A percentile compares a stretch with the other conserved stretches of the same genome.
Conservation (phyloP, 2,888 invertebrate genomes). For the Platycheirus rosarum region DNA sequence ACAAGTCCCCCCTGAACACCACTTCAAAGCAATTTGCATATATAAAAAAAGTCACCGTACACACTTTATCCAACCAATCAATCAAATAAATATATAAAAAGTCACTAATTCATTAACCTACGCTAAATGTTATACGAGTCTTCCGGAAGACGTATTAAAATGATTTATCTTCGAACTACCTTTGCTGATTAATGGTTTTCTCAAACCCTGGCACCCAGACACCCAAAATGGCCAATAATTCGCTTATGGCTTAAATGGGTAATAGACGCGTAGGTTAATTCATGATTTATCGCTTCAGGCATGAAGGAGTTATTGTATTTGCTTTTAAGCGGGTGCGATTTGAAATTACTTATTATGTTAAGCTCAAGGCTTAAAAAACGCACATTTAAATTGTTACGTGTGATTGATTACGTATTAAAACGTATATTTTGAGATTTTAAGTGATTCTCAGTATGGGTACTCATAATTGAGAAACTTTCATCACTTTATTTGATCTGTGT, state of each 20-base stretch:
- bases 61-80: conserved; percentile 16
- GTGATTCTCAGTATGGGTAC: no score
- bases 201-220: neutral
- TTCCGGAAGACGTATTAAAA: conserved; percentile 16
- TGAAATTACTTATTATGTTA: neutral
- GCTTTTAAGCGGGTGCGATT: conserved; percentile 19
- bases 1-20: neutral
- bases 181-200: conserved; percentile 26
- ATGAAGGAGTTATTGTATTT: neutral
- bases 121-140: conserved; percentile 38
- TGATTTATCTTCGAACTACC: conserved; percentile 17
- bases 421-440: no score
- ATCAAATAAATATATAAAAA: conserved; percentile 29
- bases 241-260: neutral
- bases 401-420: no score
- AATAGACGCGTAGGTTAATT: conserved; percentile 15
- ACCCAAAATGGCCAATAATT: conserved; percentile 6
- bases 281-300: conserved; percentile 12
- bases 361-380: no score
- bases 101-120: conserved; percentile 36
- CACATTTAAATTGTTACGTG: no score
- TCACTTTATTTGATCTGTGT: no score
- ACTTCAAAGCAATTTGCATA: neutral
- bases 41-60: no score
- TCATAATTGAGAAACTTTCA: no score